Evolutionary conservation across 2,888 invertebrate species (phyloP), one percentile per base, ranked within the genome.

Genomic region (Notodonta ziczac): DNA sequence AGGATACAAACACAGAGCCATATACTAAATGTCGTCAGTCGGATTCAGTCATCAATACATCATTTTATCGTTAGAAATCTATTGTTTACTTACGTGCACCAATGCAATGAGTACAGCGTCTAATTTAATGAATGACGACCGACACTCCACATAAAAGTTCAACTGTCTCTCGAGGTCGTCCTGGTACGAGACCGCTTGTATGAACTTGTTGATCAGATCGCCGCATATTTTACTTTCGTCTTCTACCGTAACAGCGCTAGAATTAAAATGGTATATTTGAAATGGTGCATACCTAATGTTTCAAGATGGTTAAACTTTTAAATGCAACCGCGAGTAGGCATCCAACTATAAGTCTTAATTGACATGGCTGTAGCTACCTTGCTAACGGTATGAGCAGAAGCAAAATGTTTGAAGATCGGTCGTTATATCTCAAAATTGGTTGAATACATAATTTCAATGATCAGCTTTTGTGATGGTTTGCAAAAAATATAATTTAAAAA

Each of bases 61-160:
- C 9, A 4, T 5, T 10, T 9, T 42, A 42, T 42, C 42, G 10
- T 42, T 10, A 10, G 2, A 62, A 6, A 56, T 40, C 55, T 24
- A 0, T 51, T 16, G 7, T 51, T 9, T 53, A 86, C 89, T 86
- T 87, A 97, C 97, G 90, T 98, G 98, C 0, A 99, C 97, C 50
- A 99, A 94, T 59, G 97, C 96, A 48, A 96, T 94, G 53, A 98
- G 96, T 14, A 99, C 98, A 2, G 96, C 92, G 86, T 99, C 99
- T 50, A 99, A 94, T 91, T 98, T 98, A 57, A 97, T 96, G 89
- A 99, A 99, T 0, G 97, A 95, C 7, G 97, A 97, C 71, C 99
- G 95, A 13, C 98, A 97, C 85, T 99, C 98, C 0, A 98, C 99
- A 86, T 98, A 99, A 93, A 99, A 99, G 82, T 96, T 96, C 10